Evolutionary conservation across 2,113 vertebrate genomes (phyloP), one percentile per base, ranked within the genome.

Genomic region (Gallinago media): DNA sequence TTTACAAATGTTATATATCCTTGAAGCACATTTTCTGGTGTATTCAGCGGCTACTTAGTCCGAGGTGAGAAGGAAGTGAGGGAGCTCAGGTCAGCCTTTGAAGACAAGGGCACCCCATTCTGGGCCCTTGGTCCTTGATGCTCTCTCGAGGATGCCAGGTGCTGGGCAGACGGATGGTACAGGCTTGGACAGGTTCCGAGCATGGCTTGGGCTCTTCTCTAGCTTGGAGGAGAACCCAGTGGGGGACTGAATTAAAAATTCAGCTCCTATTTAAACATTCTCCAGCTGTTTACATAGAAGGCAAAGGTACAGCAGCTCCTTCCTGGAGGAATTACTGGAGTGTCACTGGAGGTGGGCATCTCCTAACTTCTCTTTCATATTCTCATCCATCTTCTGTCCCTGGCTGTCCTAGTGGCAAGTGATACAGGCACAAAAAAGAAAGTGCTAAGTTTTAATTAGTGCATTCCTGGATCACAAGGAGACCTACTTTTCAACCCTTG

Each of bases 141-240:
- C 16, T 20, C 4, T 36, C 32, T 29, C 0, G 0, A 16, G 31
- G 29, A 17, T 46, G 50, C 42, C 17, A 9, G 1, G 0, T 23
- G 36, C 40, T 62, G 66, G 12, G 6, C 21, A 8, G 49, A 34
- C 5, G 7, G 44, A 8, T 61, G 56, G 54, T 38, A 38, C 38
- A 38, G 38, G 38, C 38, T 38, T 38, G 72, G n/a, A 55, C 40
- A 23, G 32, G 44, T 50, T 40, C 21, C 0, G 0, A 44, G 40
- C 13, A 8, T 2, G 2, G 31, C 34, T 44, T 0, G 1, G 29
- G 12, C 38, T 82, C 32, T 47, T 2, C 54, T 49, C 8, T 29
- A 9, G 19, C 42, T 79, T 31, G 1, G 29, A 21, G 54, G 27
- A 63, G 40, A 61, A 12, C 15, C 3, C 38, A 23, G 44, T 46